Evolutionary conservation across 2,113 vertebrate species (phyloP), one percentile per base, ranked within the genome.

Genomic region (Pontoporia blainvillei): DNA sequence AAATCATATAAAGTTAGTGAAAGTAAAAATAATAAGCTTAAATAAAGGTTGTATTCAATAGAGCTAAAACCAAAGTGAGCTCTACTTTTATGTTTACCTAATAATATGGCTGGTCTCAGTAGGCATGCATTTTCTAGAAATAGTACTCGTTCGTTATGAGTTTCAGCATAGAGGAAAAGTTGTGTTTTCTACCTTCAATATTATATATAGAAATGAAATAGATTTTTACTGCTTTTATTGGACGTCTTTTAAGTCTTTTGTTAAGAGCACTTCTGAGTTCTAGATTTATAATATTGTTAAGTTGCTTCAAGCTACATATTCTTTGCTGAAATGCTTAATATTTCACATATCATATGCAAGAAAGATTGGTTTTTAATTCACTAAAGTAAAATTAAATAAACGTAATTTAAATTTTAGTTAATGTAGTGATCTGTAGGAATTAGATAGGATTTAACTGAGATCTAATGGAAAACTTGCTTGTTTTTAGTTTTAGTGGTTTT

Each of bases 361-460:
- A 67, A 87, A 62, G 23, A 75, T 92, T 89, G 31, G 73, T 86
- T 44, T 97, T 90, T 92, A 64, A 92, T 76, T 95, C 78, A 59
- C 23, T 94, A 78, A 46, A 52, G 39, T 79, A 75, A 90, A 83
- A 36, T 87, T 67, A 78, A 76, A 91, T 82, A 84, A 88, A 85
- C 21, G 36, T 94, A 78, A 75, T 49, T 96, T 93, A 86, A 91
- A 83, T 96, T 92, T 96, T 18, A 66, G 4, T 86, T 93, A 75
- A 49, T 52, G 4, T 84, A 81, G 34, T 75, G 34, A 41, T n/a
- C 31, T 81, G 1, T 93, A 91, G 20, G 10, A 87, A 86, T 96
- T 96, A 82, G 31, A 8, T 86, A 90, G 36, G 20, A 13, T 66
- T 84, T 75, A 71, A 64, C 36, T 93, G 72, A 44, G 44, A 71